phyloP scores from a whole-genome alignment of 2,888 invertebrate species.

The Malthinus seriepunctatus region DNA sequence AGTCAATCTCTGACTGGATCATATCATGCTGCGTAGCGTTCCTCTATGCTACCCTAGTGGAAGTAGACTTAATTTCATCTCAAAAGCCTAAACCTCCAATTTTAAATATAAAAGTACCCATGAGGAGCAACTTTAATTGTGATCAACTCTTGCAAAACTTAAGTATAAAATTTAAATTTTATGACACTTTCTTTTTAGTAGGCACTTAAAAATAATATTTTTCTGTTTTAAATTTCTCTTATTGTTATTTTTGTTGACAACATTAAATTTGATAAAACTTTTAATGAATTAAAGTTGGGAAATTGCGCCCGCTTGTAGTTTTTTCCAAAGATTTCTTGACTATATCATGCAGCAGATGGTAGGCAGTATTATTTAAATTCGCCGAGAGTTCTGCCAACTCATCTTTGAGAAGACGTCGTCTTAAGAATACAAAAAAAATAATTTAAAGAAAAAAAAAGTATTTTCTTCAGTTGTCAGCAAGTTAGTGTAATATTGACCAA shows the following conservation, averaged over 20 bases:
- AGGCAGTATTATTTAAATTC: slow-evolving; percentile 39
- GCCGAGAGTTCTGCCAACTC: slow-evolving; percentile 35
- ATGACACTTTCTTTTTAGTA: neutral
- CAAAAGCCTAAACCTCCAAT: too few species aligned
- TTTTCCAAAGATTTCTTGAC: slow-evolving; percentile 31
- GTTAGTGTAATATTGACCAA: slow-evolving; percentile 17
- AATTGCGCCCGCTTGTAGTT: slow-evolving; percentile 17
- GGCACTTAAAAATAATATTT: neutral
- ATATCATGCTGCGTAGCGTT: too few species aligned
- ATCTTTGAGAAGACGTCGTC: slow-evolving; percentile 25
- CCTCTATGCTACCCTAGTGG: too few species aligned
- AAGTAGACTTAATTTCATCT: too few species aligned
- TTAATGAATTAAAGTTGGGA: slow-evolving; percentile 21
- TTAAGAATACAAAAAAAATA: slow-evolving; percentile 24
- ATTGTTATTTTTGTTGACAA: neutral
- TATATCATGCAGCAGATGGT: slow-evolving; percentile 42
- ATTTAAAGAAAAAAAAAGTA: slow-evolving; percentile 10
- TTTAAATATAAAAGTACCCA: too few species aligned
- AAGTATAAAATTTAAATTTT: too few species aligned
- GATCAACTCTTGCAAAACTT: too few species aligned
- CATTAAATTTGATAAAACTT: slow-evolving; percentile 11
- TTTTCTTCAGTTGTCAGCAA: slow-evolving; percentile 6
- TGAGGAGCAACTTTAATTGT: too few species aligned
- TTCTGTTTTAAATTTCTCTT: neutral
- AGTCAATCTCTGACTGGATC: too few species aligned